phyloP scores from a whole-genome alignment of 2,888 invertebrate species.

The Heliconius sara region DNA sequence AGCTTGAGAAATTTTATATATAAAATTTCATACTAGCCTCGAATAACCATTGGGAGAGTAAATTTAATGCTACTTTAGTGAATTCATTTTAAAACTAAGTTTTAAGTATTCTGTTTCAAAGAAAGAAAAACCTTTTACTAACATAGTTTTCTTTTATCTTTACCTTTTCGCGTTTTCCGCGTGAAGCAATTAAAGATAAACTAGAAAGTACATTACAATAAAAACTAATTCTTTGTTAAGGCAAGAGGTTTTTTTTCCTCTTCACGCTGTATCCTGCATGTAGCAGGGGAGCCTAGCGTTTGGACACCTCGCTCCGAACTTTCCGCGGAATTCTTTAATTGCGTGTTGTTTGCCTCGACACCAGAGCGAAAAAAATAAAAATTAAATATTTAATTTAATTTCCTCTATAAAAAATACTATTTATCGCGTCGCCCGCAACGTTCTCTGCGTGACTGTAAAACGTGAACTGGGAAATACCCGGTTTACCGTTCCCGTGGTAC shows the following conservation, averaged over 20 bases:
- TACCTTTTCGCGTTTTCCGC: slow-evolving; percentile 4
- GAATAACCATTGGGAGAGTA: neutral
- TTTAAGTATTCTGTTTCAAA: neutral
- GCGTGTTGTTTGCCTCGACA: neutral
- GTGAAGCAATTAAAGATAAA: neutral
- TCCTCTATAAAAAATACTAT: too few relatives aligned
- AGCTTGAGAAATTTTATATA: slow-evolving; percentile 19
- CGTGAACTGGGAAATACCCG: too few relatives aligned
- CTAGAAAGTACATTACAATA: neutral
- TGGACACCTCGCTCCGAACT: neutral
- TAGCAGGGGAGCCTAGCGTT: neutral
- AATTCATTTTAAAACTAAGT: slow-evolving; percentile 3
- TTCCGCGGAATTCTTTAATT: neutral
- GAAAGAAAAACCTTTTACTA: neutral
- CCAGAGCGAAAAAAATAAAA: too few relatives aligned
- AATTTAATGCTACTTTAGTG: slow-evolving; percentile 4
- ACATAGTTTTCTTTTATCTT: neutral
- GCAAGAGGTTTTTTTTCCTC: neutral
- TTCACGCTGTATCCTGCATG: neutral
- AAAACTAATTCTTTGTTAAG: too few relatives aligned
- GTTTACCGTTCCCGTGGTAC: too few relatives aligned
- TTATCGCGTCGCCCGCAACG: too few relatives aligned
- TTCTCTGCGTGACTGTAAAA: too few relatives aligned
- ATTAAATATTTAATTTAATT: too few relatives aligned
- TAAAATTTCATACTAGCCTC: slow-evolving; percentile 20